phyloP scores from a whole-genome alignment of 2,888 invertebrate genomes.

The Drosophila dives region DNA sequence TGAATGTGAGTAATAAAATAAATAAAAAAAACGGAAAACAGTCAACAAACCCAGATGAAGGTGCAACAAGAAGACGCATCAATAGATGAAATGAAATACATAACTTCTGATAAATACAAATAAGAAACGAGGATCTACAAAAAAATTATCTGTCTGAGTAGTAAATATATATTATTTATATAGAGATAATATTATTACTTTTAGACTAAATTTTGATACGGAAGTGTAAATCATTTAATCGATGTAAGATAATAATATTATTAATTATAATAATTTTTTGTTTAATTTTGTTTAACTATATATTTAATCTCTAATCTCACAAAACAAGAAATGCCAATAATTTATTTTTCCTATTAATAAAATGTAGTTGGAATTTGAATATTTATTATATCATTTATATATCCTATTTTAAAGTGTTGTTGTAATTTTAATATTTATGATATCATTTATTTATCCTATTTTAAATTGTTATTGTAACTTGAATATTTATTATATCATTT shows the following conservation, averaged over 20 bases:
- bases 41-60: neutral
- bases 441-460: neutral
- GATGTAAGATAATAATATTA: neutral
- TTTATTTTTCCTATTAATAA: neutral
- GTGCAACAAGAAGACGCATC: neutral
- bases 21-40: conserved; percentile 2
- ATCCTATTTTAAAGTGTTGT: neutral
- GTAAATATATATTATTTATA: neutral
- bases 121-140: neutral
- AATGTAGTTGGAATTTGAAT: neutral
- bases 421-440: neutral
- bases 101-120: neutral
- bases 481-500: neutral
- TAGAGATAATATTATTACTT: neutral
- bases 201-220: neutral
- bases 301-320: neutral
- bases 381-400: neutral
- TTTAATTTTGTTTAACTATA: neutral
- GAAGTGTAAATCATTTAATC: neutral
- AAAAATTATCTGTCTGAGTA: neutral
- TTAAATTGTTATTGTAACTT: neutral
- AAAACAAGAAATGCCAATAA: neutral
- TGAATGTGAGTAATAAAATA: neutral
- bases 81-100: conserved; percentile 2
- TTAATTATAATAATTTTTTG: no score